Conservation (phyloP, 2,797 vertebrate genomes). For the Ctenopoma kingsleyae region DNA sequence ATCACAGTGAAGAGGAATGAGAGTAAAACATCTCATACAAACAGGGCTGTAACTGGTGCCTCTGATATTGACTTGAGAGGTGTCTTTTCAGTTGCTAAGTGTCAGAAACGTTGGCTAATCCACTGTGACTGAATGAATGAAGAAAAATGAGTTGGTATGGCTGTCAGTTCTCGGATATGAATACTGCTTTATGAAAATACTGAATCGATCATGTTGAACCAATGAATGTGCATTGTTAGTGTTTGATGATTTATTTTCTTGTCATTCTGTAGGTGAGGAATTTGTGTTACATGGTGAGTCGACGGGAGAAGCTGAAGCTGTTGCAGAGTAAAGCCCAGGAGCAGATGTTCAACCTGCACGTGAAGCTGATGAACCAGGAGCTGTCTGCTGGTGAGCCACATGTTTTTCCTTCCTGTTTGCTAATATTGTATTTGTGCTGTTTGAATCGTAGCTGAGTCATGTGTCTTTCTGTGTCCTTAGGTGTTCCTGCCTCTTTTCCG, state of each 20-base stretch:
- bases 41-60: no score
- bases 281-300: constrained; percentile 98
- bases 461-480: constrained; percentile 70
- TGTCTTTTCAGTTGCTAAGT: no score
- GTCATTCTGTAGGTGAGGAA: constrained; percentile 90
- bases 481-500: constrained; percentile 88
- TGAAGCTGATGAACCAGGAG: constrained; percentile 94
- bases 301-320: constrained; percentile 96
- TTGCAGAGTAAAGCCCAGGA: constrained; percentile 96
- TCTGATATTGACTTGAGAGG: no score
- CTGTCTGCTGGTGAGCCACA: constrained; percentile 87
- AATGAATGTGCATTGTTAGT: background rate
- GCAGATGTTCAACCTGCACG: constrained; percentile 95
- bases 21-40: no score
- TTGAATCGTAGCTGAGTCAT: background rate
- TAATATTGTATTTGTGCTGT: background rate
- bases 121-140: no score
- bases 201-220: background rate
- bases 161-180: no score
- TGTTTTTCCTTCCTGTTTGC: background rate
- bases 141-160: no score
- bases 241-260: background rate
- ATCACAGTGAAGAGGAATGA: no score
- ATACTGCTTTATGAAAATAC: background rate
- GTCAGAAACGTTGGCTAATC: no score